Evolutionary conservation across 2,113 vertebrate species (phyloP), one percentile per base, ranked within the genome.

Genomic region (Corvus cornix): DNA sequence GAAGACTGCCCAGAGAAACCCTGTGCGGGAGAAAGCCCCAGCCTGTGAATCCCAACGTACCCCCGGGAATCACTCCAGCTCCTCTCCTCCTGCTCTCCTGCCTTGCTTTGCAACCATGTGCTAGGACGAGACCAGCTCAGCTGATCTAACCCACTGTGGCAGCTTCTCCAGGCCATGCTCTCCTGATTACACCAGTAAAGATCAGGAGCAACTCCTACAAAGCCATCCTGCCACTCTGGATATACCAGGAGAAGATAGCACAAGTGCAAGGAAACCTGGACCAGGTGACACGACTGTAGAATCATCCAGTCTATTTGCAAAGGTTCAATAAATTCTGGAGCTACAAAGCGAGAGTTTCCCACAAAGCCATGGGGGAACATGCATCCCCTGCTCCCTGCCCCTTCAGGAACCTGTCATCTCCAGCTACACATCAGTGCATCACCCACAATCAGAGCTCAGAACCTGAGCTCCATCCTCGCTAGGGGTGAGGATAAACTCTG

Each of bases 51-150:
- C 43, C 49, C 31, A 58, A 0, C 8, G 62, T 5, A 49, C 4
- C 10, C 13, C 3, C 0, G 1, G 16, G 27, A 70, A 46, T 56
- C 3, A 0, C 27, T n/a, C 53, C 44, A 51, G 16, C 31, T 83
- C 86, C 39, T 58, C 62, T 52, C 48, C 21, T 44, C 49, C 63
- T 48, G 41, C 76, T 24, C 60, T 72, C 58, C 80, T 63, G 84
- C 70, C 48, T 82, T 16, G 4, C 74, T 67, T 67, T 75, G 49
- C 41, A 44, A 20, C 33, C 30, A 8, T 4, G 1, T 11, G 21
- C 53, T 66, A 75, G 66, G 56, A 21, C 55, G 33, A 82, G 58
- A 35, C 8, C 6, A 2, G 66, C 53, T 80, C 72, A 90, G 79
- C 55, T 77, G 82, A 66, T 28, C 53, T 87, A 39, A 91, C 26